Base-by-base conservation (phyloP, 1,140 invertebrate genomes). In the Drosophila melanogaster region DNA sequence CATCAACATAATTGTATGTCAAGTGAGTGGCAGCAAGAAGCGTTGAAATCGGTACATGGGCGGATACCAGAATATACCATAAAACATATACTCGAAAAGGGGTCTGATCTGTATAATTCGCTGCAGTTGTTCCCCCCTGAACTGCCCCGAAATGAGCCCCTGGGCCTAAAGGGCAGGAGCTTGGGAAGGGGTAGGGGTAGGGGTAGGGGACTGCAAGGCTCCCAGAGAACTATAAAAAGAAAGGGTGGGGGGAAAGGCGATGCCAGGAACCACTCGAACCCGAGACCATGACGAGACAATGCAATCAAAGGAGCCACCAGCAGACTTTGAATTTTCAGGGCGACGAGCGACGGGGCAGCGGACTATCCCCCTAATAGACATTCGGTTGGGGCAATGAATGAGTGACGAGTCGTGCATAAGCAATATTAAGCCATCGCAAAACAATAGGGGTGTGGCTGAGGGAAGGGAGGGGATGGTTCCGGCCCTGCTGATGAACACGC, bases 271-370 rank as follows among this genome's bases (percentile, higher is more conserved):
- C 84, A 89, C 84, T 89, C 79, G 77, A 89, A 75, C 79, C 78
- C 77, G 84, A 89, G 84, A 89, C 84, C 80, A 89, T 90, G 84
- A 89, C 84, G 79, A 89, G 79, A 89, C 84, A 89, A 89, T 89
- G 79, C 84, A 89, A 89, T 89, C 80, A 89, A 89, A 89, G 79
- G 84, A 87, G 77, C 71, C 81, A 76, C 66, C 62, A 70, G 54
- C 33, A 46, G 60, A 26, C 30, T 24, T 7, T 33, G 62, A 24
- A 35, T 30, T 49, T 38, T 22, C 22, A 46, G 41, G 61, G 60
- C 10, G 15, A 22, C 24, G 11, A 44, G 17, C 4, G 37, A 11
- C 4, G 54, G 54, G 14, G 26, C 24, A 51, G 44, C n/a, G 44
- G 14, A 17, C 0, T n/a, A 15, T 0, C 26, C 12, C 17, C 22